Evolutionary conservation across 2,888 invertebrate genomes (phyloP).

Genomic region (Rhingia campestris): DNA sequence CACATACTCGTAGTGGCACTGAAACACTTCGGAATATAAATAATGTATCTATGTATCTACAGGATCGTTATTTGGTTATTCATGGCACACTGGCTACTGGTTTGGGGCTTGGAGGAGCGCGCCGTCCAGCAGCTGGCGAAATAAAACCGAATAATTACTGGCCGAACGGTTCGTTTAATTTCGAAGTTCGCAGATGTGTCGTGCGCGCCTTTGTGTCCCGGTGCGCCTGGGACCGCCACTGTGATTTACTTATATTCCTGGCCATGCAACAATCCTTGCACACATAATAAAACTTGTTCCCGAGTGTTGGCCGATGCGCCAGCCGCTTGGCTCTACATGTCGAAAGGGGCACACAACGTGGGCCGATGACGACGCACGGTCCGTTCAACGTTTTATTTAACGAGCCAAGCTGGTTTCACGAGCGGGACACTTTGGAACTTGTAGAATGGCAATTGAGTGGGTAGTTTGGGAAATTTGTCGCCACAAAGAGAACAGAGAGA

Average conservation of each 20-base stretch:
- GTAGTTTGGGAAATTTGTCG: conserved; percentile 38
- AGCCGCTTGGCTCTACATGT: no score
- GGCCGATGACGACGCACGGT: background rate
- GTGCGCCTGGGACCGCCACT: conserved; percentile 30
- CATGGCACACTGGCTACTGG: conserved; percentile 53
- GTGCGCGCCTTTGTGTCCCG: conserved; percentile 6
- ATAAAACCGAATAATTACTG: conserved; percentile 71
- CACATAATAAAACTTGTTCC: conserved; percentile 67
- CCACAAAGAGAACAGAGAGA: conserved; percentile 5
- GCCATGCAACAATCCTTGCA: conserved; percentile 56
- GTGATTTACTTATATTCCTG: conserved; percentile 58
- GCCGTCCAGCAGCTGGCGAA: conserved; percentile 43
- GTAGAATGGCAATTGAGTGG: conserved; percentile 57
- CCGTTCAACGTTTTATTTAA: conserved; percentile 8
- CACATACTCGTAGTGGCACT: background rate
- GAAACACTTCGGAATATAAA: conserved; percentile 38
- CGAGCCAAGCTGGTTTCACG: conserved; percentile 50
- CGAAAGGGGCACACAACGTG: background rate
- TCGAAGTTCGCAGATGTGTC: conserved; percentile 72
- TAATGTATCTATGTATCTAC: conserved; percentile 41
- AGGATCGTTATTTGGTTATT: conserved; percentile 68
- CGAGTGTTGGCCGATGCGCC: conserved; percentile 25
- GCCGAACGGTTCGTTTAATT: conserved; percentile 73
- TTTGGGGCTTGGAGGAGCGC: background rate
- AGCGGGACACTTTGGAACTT: conserved; percentile 44